phyloP scores from a whole-genome alignment of 2,113 vertebrate genomes.

The Megalops atlanticus region DNA sequence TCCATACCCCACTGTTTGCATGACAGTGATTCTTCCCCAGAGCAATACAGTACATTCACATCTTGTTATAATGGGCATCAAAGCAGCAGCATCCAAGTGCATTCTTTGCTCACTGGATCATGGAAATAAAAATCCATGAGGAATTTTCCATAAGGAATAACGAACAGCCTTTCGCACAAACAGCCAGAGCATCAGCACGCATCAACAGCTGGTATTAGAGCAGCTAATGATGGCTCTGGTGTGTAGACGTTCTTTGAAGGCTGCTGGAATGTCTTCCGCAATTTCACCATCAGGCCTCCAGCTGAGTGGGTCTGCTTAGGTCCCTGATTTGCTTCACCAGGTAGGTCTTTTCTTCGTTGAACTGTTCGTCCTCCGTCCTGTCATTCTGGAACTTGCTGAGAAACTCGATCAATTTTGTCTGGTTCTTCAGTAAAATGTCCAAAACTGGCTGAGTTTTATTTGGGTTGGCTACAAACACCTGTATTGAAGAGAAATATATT shows the following conservation, averaged over 20 bases:
- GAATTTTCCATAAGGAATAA: conserved; percentile 68
- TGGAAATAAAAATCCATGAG: too few species aligned
- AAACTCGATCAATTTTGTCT: conserved; percentile 96
- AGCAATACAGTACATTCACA: conserved; percentile 76
- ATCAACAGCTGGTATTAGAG: too few species aligned
- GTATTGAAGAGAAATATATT: too few species aligned
- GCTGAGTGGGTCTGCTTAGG: conserved; percentile 91
- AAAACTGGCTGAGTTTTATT: conserved; percentile 96
- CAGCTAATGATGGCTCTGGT: conserved; percentile 78
- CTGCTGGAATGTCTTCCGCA: conserved; percentile 39
- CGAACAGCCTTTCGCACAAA: conserved; percentile 83
- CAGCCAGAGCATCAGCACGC: too few species aligned
- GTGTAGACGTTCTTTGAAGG: conserved; percentile 55
- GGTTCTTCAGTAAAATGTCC: conserved; percentile 97
- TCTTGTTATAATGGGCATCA: conserved; percentile 80
- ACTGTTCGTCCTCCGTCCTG: conserved; percentile 95
- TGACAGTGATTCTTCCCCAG: conserved; percentile 72
- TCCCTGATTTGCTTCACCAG: conserved; percentile 98
- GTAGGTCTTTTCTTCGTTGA: conserved; percentile 98
- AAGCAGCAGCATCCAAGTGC: conserved; percentile 87
- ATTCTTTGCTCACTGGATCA: too few species aligned
- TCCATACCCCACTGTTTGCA: conserved; percentile 72
- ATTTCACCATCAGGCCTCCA: conserved; percentile 88
- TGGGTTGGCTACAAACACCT: conserved; percentile 96
- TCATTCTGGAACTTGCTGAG: conserved; percentile 98